These are phyloP conservation scores for Leptopilina clavipes DNA, from an alignment of 1,140 invertebrate species.

Conservation along the genomic window DNA sequence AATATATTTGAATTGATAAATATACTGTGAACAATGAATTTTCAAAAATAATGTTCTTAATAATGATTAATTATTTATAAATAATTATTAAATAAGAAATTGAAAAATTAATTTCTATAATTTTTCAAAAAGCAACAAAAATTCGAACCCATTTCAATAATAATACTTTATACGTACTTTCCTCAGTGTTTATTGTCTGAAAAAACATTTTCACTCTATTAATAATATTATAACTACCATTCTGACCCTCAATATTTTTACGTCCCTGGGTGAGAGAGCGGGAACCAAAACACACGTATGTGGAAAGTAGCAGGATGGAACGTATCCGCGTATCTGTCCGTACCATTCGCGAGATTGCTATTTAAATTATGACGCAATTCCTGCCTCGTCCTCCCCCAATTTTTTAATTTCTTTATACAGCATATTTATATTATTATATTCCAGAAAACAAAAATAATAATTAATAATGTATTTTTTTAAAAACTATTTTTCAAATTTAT, in stretches of 20 bases:
- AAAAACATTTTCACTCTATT: neutral
- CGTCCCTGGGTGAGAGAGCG: conserved; percentile 19
- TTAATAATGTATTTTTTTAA: no score
- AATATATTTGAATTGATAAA: no score
- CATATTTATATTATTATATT: neutral
- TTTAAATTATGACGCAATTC: conserved; percentile 47
- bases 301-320: conserved; percentile 13
- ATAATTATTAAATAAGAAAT: no score
- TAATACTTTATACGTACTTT: no score
- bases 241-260: neutral
- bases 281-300: neutral
- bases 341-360: conserved; percentile 40
- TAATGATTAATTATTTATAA: no score
- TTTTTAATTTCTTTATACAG: neutral
- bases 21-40: no score
- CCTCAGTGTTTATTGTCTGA: no score
- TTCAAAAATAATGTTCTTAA: no score
- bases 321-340: conserved; percentile 3
- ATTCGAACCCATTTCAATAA: no score
- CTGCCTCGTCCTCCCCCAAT: conserved; percentile 24
- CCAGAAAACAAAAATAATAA: neutral
- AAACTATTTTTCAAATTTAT: no score
- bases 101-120: no score
- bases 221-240: neutral
- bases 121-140: no score